Base-by-base conservation (phyloP, 2,888 invertebrate species). In the Aricia artaxerxes region DNA sequence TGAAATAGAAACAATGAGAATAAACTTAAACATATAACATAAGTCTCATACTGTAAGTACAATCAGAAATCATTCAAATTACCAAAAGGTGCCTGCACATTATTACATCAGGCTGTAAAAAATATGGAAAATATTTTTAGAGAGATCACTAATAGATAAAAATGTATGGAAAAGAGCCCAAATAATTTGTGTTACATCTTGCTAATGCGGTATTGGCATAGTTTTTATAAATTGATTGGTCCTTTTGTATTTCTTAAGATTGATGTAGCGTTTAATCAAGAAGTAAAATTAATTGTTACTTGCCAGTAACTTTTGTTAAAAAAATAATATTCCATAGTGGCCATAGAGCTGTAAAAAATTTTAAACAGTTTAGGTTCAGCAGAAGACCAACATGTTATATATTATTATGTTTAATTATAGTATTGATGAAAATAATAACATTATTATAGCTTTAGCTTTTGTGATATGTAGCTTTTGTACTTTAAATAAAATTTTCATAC, bases 401-500 rank as follows among this genome's bases (percentile, higher is more conserved):
- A 6, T 24, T 24, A 61, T 2, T 64, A 9, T 31, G 31, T 3
- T 11, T 49, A 6, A 60, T 60, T 6, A n/a, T 60, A 60, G 31
- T 44, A 73, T 38, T 16, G 53, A 61, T 13, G 16, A 9, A 44
- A 44, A 9, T 7, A 44, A 9, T 73, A 61, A 53, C 24, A 24
- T 31, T 24, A 40, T 16, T 60, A 53, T 72, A 79, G 35, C 4
- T 57, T 57, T 57, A 78, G 79, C 44, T 83, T 84, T 84, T 85
- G 83, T 85, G 84, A 85, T 86, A 85, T 81, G 77, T 88, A 88
- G 86, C 86, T 88, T 90, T 89, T 88, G 82, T 86, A 90, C 83
- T 84, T 84, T 83, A 78, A 84, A 83, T 84, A 85, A 85, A 81
- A 80, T 83, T 84, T 81, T 81, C 82, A 79, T 79, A 82, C 83